Conservation (phyloP, 2,113 vertebrate species). For the Thomomys bottae region DNA sequence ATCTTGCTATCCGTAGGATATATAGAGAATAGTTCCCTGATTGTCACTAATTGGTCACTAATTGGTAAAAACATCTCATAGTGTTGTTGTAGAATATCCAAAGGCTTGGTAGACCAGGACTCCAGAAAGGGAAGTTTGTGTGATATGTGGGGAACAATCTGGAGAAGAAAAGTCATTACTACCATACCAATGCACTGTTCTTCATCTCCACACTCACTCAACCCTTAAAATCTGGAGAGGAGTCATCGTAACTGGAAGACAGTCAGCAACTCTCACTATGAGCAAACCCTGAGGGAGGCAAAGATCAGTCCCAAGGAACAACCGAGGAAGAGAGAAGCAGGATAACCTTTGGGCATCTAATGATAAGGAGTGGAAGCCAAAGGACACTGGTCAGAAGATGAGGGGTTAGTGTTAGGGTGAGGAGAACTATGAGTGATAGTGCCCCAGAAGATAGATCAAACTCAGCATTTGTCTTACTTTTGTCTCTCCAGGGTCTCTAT, state of each 20-base stretch:
- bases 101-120: neutral
- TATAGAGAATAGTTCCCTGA: no score
- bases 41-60: neutral
- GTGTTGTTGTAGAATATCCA: neutral
- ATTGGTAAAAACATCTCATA: neutral
- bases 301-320: neutral
- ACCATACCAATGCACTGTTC: neutral
- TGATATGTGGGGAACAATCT: neutral
- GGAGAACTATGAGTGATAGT: neutral
- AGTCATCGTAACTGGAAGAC: neutral
- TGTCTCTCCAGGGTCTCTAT: accelerated
- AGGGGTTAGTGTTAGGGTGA: no score
- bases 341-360: neutral
- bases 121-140: neutral
- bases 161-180: neutral
- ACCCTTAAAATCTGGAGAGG: neutral
- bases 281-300: neutral
- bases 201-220: neutral
- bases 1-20: no score
- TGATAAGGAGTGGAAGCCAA: neutral
- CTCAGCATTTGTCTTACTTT: neutral
- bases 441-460: neutral
- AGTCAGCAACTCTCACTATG: neutral
- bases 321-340: neutral
- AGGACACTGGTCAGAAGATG: no score